phyloP scores from a whole-genome alignment of 2,797 vertebrate species.

The Rhyacichthys aspro region DNA sequence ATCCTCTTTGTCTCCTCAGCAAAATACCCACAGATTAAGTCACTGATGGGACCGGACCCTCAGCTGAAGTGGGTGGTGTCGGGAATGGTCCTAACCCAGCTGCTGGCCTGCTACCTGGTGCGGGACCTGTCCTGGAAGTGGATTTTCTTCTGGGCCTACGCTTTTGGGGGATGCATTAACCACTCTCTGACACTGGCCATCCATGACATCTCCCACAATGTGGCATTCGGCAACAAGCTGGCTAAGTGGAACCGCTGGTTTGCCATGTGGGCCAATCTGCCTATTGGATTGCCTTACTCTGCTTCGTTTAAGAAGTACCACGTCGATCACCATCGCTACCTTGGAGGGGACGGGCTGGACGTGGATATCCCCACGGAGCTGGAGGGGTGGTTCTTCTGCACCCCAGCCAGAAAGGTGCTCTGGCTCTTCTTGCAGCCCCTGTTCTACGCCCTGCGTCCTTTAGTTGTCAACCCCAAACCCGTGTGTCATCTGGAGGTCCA shows the following conservation, averaged over 20 bases:
- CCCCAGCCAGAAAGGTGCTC: constrained; percentile 88
- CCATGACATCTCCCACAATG: constrained; percentile 97
- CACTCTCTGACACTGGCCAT: constrained; percentile 95
- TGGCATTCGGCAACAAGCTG: constrained; percentile 91
- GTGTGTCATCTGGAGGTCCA: constrained; percentile 87
- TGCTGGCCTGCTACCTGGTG: constrained; percentile 90
- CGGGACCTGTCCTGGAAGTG: constrained; percentile 91
- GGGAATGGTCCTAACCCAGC: constrained; percentile 89
- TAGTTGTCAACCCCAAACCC: constrained; percentile 91
- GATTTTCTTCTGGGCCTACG: constrained; percentile 95
- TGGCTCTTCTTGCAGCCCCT: constrained; percentile 94
- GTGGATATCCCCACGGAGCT: constrained; percentile 92
- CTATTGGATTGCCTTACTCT: constrained; percentile 91
- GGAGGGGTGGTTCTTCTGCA: constrained; percentile 97
- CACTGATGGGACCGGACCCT: constrained; percentile 93
- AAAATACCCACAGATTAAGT: constrained; percentile 96
- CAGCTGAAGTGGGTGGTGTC: constrained; percentile 93
- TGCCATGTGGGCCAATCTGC: constrained; percentile 95
- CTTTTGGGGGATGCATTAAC: constrained; percentile 93
- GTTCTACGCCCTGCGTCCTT: constrained; percentile 89
- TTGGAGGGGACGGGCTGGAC: constrained; percentile 90
- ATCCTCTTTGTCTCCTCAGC: constrained; percentile 74
- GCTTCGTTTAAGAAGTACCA: constrained; percentile 99
- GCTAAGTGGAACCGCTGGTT: constrained; percentile 92
- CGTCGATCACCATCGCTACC: constrained; percentile 96